Evolutionary conservation across 2,113 vertebrate species (phyloP).

Genomic region (Zootoca vivipara): DNA sequence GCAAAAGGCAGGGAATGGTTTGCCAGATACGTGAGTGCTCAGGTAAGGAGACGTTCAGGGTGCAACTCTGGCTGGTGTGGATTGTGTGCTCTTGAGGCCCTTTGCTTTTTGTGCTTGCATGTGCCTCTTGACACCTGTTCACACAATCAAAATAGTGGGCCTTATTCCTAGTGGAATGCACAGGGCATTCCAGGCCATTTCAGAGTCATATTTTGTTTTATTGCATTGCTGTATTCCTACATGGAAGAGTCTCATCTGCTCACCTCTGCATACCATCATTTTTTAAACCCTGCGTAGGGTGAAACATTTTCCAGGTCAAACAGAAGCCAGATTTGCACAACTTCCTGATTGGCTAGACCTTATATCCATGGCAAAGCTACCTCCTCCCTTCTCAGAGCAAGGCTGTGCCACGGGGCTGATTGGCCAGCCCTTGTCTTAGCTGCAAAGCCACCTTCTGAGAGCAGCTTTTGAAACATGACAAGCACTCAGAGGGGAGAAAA

Average conservation of each 20-base stretch:
- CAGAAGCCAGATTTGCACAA: background rate
- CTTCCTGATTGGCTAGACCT: background rate
- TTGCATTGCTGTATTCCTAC: background rate
- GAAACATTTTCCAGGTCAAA: background rate
- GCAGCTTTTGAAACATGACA: background rate
- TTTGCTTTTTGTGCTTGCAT: background rate
- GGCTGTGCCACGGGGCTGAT: background rate
- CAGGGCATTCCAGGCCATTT: background rate
- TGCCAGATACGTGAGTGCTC: conserved; percentile 90
- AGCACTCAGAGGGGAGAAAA: background rate
- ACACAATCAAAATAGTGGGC: too few species aligned
- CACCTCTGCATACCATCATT: background rate
- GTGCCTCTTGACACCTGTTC: background rate
- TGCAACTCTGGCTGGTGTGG: too few species aligned
- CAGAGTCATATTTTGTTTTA: too few species aligned
- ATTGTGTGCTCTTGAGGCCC: background rate
- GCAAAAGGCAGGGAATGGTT: conserved; percentile 97
- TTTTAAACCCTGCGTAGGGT: background rate
- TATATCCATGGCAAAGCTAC: background rate
- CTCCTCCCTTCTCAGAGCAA: background rate
- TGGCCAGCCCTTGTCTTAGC: background rate
- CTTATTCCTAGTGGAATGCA: background rate
- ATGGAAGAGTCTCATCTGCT: background rate
- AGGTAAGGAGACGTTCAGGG: conserved; percentile 75
- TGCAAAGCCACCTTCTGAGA: background rate